Percentiles rank a stretch among this genome's conserved stretches.
Evolutionary conservation across 2,797 vertebrate species (phyloP).

Genomic region (Melanotaenia nigrans): DNA sequence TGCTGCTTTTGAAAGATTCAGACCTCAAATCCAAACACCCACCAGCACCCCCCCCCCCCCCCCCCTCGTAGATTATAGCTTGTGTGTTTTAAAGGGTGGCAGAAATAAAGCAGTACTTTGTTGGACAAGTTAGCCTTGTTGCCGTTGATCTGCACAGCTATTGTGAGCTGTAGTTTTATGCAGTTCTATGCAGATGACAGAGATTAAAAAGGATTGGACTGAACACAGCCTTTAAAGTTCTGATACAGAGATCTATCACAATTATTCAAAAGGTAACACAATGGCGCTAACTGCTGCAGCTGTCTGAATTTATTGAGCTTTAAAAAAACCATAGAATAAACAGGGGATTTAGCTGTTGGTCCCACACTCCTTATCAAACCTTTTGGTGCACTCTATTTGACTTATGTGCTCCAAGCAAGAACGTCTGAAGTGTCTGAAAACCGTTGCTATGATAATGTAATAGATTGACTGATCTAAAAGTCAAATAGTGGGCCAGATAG

Average conservation of each 20-base stretch:
- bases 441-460: constrained; percentile 56
- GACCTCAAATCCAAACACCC: constrained; percentile 78
- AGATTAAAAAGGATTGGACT: constrained; percentile 73
- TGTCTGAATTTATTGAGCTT: constrained; percentile 71
- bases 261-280: constrained; percentile 69
- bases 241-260: constrained; percentile 67
- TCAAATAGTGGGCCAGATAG: constrained; percentile 58
- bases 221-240: constrained; percentile 68
- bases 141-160: constrained; percentile 74
- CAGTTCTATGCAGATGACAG: constrained; percentile 79
- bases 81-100: constrained; percentile 82
- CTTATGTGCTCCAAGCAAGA: constrained; percentile 41
- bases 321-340: constrained; percentile 61
- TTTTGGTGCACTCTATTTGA: constrained; percentile 61
- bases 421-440: constrained; percentile 53
- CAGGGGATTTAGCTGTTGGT: constrained; percentile 55
- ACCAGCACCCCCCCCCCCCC: constrained; percentile 66
- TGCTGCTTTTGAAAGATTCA: constrained; percentile 78
- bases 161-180: constrained; percentile 78
- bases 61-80: constrained; percentile 79
- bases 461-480: constrained; percentile 56
- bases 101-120: constrained; percentile 85
- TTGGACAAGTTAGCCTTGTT: constrained; percentile 84
- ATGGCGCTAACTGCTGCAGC: constrained; percentile 71
- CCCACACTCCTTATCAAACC: constrained; percentile 60